Evolutionary conservation across 2,113 vertebrate species (phyloP).

Genomic region (Garra rufa): DNA sequence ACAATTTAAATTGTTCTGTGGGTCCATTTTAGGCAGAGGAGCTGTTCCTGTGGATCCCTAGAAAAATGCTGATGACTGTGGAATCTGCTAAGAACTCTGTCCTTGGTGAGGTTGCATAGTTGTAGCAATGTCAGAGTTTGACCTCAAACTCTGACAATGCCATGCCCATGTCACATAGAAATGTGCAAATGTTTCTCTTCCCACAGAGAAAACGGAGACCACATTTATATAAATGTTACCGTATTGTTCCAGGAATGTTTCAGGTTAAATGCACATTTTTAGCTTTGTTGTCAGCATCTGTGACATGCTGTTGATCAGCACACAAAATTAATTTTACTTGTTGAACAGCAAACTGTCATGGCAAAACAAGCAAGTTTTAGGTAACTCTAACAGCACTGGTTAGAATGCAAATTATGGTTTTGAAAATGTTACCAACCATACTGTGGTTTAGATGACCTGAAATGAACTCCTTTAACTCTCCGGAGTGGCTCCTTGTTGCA

Average conservation of each 20-base stretch:
- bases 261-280: not conserved
- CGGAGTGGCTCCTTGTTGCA: no score
- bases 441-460: not conserved
- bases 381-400: not conserved
- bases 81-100: conserved; percentile 95
- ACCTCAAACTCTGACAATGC: not conserved
- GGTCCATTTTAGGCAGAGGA: conserved; percentile 86
- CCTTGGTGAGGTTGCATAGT: conserved; percentile 81
- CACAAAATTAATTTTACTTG: not conserved
- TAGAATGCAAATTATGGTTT: not conserved
- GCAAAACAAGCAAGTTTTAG: not conserved
- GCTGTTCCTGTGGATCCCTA: conserved; percentile 95
- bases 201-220: not conserved
- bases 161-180: not conserved
- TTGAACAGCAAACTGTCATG: not conserved
- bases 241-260: not conserved
- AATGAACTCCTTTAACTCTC: not conserved
- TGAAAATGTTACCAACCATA: not conserved
- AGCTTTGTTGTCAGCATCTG: not conserved
- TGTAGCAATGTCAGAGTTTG: not conserved
- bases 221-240: not conserved
- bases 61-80: conserved; percentile 96
- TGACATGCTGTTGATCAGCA: not conserved
- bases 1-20: not conserved
- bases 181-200: not conserved